phyloP scores from a whole-genome alignment of 2,888 invertebrate genomes.

The Xanthia icteritia region DNA sequence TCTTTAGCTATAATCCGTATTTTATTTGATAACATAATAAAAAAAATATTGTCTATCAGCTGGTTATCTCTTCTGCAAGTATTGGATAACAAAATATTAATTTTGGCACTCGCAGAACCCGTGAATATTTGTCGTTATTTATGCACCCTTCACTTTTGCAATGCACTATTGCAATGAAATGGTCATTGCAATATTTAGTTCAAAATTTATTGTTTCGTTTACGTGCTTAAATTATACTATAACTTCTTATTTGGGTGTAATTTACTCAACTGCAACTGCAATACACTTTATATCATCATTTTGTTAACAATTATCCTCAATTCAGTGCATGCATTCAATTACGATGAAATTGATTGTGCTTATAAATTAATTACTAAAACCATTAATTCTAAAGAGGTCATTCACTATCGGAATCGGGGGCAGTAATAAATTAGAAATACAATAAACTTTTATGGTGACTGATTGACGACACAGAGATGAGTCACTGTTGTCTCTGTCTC shows the following conservation, averaged over 20 bases:
- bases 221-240: neutral
- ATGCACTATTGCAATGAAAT: conserved; percentile 28
- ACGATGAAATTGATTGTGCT: conserved; percentile 21
- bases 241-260: conserved; percentile 17
- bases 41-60: conserved; percentile 6
- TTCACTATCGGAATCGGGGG: conserved; percentile 48
- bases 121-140: conserved; percentile 31
- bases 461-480: conserved; percentile 52
- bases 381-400: conserved; percentile 42
- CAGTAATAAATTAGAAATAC: conserved; percentile 53
- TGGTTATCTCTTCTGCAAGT: conserved; percentile 14
- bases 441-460: conserved; percentile 57
- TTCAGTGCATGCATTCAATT: conserved; percentile 12
- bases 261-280: conserved; percentile 12
- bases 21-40: conserved; percentile 29
- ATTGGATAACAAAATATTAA: conserved; percentile 27
- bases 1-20: conserved; percentile 5
- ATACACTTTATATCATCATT: neutral
- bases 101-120: conserved; percentile 13
- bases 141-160: conserved; percentile 52
- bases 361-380: conserved; percentile 38
- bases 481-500: conserved; percentile 45
- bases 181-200: conserved; percentile 28
- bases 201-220: conserved; percentile 16
- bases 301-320: conserved; percentile 16